Conservation (phyloP, 2,797 vertebrate genomes). For the Protonibea diacanthus region DNA sequence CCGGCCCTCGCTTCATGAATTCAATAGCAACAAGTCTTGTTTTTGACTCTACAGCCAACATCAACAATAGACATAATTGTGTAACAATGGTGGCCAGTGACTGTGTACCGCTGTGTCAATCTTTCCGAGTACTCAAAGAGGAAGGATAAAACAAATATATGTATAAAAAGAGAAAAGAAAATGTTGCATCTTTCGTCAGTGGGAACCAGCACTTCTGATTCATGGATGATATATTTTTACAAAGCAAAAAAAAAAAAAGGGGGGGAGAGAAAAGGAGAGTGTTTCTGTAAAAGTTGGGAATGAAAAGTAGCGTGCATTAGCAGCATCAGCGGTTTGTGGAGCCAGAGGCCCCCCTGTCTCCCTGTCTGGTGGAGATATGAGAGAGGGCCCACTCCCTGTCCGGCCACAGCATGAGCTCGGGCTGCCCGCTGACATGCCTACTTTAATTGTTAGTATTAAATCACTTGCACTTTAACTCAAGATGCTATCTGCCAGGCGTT, state of each 20-base stretch:
- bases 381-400: constrained; percentile 85
- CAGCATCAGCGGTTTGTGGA: constrained; percentile 62
- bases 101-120: constrained; percentile 3
- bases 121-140: constrained; percentile 5
- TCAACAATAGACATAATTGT: constrained; percentile 31
- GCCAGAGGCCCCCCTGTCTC: constrained; percentile 64
- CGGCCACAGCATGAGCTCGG: constrained; percentile 85
- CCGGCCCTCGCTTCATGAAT: neutral
- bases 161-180: constrained; percentile 20
- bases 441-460: constrained; percentile 92
- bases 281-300: constrained; percentile 29
- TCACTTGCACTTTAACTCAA: constrained; percentile 87
- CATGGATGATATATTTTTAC: constrained; percentile 16
- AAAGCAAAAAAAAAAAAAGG: constrained; percentile 9
- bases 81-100: constrained; percentile 11
- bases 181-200: constrained; percentile 1
- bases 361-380: constrained; percentile 85
- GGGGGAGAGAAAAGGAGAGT: neutral
- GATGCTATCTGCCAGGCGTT: constrained; percentile 88
- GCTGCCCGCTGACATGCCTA: constrained; percentile 91
- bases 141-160: neutral
- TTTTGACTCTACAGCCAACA: constrained; percentile 38
- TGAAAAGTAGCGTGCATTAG: constrained; percentile 51
- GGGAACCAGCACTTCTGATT: constrained; percentile 11
- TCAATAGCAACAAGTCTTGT: constrained; percentile 32